Percentiles rank a stretch among this genome's conserved stretches.
phyloP scores from a whole-genome alignment of 2,797 vertebrate genomes.

The Hemibagrus guttatus region DNA sequence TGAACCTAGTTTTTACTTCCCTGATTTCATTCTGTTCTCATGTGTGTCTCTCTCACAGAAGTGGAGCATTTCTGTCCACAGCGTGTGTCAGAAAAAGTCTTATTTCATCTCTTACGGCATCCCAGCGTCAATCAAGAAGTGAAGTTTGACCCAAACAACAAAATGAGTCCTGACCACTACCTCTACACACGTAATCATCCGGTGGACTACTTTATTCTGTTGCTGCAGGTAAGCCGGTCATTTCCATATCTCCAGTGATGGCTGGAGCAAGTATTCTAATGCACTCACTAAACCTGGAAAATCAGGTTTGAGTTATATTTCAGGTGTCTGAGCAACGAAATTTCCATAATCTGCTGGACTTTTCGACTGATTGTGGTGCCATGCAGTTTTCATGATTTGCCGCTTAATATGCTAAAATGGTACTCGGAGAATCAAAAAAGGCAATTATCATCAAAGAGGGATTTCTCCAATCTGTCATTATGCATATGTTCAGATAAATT shows the following conservation, averaged over 20 bases:
- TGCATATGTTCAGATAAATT: background rate
- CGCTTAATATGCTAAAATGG: background rate
- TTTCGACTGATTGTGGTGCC: background rate
- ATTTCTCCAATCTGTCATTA: background rate
- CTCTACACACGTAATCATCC: conserved; percentile 89
- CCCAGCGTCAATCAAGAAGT: conserved; percentile 92
- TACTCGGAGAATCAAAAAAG: background rate
- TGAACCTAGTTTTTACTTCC: background rate
- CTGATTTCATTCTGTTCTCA: background rate
- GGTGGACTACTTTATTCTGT: conserved; percentile 89
- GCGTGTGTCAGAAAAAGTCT: conserved; percentile 85
- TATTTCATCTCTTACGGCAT: conserved; percentile 87
- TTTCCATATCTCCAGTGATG: background rate
- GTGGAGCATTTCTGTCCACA: conserved; percentile 87
- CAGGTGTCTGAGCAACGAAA: background rate
- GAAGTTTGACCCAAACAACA: conserved; percentile 82
- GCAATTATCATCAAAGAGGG: background rate
- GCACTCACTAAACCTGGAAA: background rate
- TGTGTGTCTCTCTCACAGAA: conserved; percentile 68
- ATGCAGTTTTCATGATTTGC: background rate
- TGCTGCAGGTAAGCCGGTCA: conserved; percentile 81
- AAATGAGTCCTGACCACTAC: conserved; percentile 82
- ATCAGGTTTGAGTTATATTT: background rate
- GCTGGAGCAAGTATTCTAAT: background rate
- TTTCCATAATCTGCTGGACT: background rate